phyloP scores from a whole-genome alignment of 37 sponge, comb jelly and placozoan species.

The Crambe crambe region DNA sequence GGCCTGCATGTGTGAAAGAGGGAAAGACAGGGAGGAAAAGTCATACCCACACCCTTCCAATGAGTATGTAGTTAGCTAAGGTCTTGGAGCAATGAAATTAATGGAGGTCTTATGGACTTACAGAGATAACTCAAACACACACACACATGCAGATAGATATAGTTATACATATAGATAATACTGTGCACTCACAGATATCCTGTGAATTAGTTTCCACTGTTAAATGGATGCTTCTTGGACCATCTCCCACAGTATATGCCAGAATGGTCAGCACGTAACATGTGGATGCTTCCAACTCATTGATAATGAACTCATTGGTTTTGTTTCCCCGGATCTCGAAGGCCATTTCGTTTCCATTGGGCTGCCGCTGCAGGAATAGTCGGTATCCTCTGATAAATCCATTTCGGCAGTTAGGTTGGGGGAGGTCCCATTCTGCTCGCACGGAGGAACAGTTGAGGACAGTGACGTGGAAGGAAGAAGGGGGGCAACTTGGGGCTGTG shows the following conservation, averaged over 20 bases:
- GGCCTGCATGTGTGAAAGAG: background rate
- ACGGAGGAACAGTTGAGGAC: conserved; percentile 43
- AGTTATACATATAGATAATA: no score
- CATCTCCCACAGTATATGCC: conserved; percentile 36
- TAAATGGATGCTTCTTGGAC: conserved; percentile 16
- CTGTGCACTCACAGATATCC: conserved; percentile 1
- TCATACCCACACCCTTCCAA: no score
- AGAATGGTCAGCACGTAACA: conserved; percentile 21
- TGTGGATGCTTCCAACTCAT: conserved; percentile 8
- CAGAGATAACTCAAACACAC: no score
- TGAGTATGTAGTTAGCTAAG: no score
- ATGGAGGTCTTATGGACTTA: no score
- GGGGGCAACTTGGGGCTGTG: conserved; percentile 30
- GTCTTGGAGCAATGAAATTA: no score
- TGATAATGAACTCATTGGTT: background rate
- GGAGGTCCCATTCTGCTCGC: conserved; percentile 19
- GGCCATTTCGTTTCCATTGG: background rate
- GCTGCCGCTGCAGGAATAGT: background rate
- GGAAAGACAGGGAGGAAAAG: background rate
- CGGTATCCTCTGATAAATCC: conserved; percentile 30
- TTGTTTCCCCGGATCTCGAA: background rate
- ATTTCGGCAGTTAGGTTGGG: background rate
- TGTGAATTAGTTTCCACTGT: background rate
- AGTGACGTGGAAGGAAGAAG: conserved; percentile 18
- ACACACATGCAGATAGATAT: no score